Evolutionary conservation across 1,140 invertebrate species (phyloP), one percentile per base, ranked within the genome.

Genomic region (Campoletis sonorensis): DNA sequence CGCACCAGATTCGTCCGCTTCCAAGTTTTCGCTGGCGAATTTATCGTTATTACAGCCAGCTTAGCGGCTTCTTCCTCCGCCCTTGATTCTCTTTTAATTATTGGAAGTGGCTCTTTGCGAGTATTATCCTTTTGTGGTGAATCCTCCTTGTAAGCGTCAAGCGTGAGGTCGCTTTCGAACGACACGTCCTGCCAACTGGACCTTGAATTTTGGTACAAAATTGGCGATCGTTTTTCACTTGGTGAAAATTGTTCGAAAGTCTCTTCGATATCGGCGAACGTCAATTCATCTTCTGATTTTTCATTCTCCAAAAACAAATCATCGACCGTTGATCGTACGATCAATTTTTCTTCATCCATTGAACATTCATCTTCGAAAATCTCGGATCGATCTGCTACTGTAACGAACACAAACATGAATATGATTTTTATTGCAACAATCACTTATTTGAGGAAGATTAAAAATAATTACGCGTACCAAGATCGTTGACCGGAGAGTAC

Each of bases 241-340:
- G 26, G 21, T 70, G 86, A 86, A n/a, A 87, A 83, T 58, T 83
- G 87, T 18, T 82, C 79, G 21, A 92, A 82, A 0, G 88, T 89
- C 11, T 83, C 71, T 40, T 87, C 85, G 37, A 92, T 88, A 7
- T 92, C 91, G 21, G 90, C 91, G 26, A 91, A 91, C 0, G 91
- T 92, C 23, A 92, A 77, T 79, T 92, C 91, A 3, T 87, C 87
- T 70, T 92, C 91, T 0, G 90, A 90, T 23, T 88, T 84, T 27
- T 92, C 88, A 8, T 85, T 86, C 45, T 89, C 89, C 1, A 86
- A 87, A 10, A 92, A 80, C 45, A 91, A 89, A 64, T 89, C 89
- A 81, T 92, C 89, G 58, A 91, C 90, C n/a, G 89, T 92, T 30
- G 91, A 91, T 54, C 89, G 86, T 77, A 90, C 85, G 30, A 91